Base-by-base conservation (phyloP, 2,797 vertebrate genomes). In the Steatocranus sp. region DNA sequence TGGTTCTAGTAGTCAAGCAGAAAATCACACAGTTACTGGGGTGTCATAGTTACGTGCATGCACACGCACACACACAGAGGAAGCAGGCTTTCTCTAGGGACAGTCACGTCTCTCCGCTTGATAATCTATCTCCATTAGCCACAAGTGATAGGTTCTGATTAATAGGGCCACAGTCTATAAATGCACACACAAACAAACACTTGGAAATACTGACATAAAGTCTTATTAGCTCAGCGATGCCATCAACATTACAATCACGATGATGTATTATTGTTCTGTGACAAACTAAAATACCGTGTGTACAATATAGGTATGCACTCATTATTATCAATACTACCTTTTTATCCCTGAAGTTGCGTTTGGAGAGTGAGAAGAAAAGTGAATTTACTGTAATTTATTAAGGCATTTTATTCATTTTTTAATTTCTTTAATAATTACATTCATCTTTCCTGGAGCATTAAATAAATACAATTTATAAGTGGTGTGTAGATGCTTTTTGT, bases 111-210 rank as follows among this genome's bases (percentile, higher is more conserved):
- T 89, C 88, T 87, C 83, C 58, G 89, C 91, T 90, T 93, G 86
- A 93, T 94, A 92, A 95, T 95, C 93, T 89, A 89, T 95, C 94
- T 95, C 94, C 91, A 94, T 95, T 94, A 95, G 88, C 81, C 83
- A 90, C 83, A 89, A 93, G 90, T 94, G 94, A 95, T 93, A 89
- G 91, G 74, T 88, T 92, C 88, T 94, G 94, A 94, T 94, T 95
- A 95, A 94, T 94, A 88, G 87, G 80, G 80, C 76, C 83, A 84
- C 38, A 78, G 76, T 84, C 83, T 89, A 90, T 86, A 93, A 91
- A 86, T 30, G 81, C 84, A 82, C 88, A 91, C 79, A 85, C 36
- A 90, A 85, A 92, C 76, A 86, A 75, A 89, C 81, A 83, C 75
- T 75, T 36, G 73, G 75, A 87, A 75, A 89, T 54, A 85, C 80